phyloP scores from a whole-genome alignment of 2,113 vertebrate species.

The Tenebrosternarchus preto region DNA sequence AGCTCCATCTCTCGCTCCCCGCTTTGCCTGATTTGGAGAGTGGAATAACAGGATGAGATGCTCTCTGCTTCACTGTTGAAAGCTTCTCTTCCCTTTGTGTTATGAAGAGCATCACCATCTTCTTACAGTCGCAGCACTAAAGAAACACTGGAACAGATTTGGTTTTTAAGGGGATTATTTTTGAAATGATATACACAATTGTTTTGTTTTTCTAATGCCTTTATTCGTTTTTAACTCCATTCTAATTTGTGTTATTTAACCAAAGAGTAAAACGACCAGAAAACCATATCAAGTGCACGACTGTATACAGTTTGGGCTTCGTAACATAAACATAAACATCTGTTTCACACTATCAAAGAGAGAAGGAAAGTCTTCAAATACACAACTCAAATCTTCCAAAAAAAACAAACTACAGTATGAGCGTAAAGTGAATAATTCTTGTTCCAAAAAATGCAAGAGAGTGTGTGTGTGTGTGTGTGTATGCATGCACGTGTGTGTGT shows the following conservation, averaged over 20 bases:
- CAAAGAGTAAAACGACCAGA: constrained; percentile 21
- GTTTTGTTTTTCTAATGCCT: constrained; percentile 16
- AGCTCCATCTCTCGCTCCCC: too few relatives aligned
- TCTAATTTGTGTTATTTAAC: constrained; percentile 51
- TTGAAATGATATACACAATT: constrained; percentile 53
- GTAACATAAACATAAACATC: too few relatives aligned
- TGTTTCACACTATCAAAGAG: neutral
- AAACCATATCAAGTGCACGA: neutral
- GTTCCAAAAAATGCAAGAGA: neutral
- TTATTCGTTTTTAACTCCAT: constrained; percentile 49
- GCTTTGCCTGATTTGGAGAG: too few relatives aligned
- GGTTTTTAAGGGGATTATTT: constrained; percentile 70
- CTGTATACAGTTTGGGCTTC: too few relatives aligned
- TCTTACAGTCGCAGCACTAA: constrained; percentile 40
- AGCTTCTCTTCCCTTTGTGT: constrained; percentile 29
- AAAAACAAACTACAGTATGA: neutral
- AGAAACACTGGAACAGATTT: constrained; percentile 67
- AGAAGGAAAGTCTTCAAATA: neutral
- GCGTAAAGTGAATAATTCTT: too few relatives aligned
- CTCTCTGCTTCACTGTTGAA: constrained; percentile 37
- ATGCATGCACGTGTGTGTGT: too few relatives aligned
- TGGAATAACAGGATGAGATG: too few relatives aligned
- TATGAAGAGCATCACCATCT: constrained; percentile 45
- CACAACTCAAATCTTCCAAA: constrained; percentile 13
- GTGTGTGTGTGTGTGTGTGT: neutral